Conservation (phyloP, 2,113 vertebrate genomes). For the Odocoileus hemionus region DNA sequence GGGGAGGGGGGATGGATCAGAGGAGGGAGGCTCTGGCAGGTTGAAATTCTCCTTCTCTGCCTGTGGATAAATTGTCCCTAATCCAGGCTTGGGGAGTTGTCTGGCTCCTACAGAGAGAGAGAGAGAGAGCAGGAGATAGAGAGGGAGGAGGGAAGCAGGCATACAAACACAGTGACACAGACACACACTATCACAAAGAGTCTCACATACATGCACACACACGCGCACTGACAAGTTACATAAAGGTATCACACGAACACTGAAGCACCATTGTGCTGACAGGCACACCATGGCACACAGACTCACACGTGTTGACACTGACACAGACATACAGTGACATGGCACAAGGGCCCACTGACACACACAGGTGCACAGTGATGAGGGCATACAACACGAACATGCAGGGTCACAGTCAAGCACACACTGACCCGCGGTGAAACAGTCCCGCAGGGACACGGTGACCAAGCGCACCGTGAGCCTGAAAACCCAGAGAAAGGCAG, state of each 20-base stretch:
- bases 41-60: conserved; percentile 81
- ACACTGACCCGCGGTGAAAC: not conserved
- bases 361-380: not conserved
- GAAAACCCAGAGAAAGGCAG: conserved; percentile 27
- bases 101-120: conserved; percentile 75
- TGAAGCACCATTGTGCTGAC: not conserved
- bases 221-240: not conserved
- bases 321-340: not conserved
- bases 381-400: accelerated
- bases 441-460: not conserved
- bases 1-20: conserved; percentile 60
- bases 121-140: not conserved
- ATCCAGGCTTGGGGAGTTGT: conserved; percentile 80
- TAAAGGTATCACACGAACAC: not conserved
- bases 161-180: conserved; percentile 34
- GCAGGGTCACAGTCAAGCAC: not conserved
- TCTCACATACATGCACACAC: not conserved
- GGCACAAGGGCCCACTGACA: not conserved
- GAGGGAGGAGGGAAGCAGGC: conserved; percentile 36
- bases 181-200: conserved; percentile 42
- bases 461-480: not conserved
- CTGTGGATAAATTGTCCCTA: conserved; percentile 83
- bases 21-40: conserved; percentile 77
- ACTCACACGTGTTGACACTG: not conserved
- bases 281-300: not conserved